phyloP scores from a whole-genome alignment of 2,888 invertebrate genomes.

The Vesta saturnalis region DNA sequence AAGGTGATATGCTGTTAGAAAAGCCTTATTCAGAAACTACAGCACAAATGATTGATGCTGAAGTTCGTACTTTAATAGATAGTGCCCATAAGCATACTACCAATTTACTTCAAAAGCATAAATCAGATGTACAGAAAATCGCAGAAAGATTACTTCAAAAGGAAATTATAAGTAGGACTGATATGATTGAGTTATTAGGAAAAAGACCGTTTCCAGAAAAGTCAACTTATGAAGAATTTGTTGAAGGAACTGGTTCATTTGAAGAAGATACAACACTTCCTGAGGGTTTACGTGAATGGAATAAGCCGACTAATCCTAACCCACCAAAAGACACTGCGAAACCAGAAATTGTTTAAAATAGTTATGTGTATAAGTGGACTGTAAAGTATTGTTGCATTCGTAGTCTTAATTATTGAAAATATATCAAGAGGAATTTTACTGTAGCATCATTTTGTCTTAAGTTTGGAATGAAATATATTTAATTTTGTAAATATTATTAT shows the following conservation, averaged over 20 bases:
- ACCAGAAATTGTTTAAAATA: conserved; percentile 14
- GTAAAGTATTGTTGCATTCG: conserved; percentile 4
- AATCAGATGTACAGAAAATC: conserved; percentile 86
- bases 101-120: conserved; percentile 80
- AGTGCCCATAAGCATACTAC: conserved; percentile 84
- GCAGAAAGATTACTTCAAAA: conserved; percentile 90
- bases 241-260: conserved; percentile 96
- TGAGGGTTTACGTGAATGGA: conserved; percentile 96
- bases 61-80: conserved; percentile 84
- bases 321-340: conserved; percentile 20
- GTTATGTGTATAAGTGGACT: neutral
- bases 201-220: conserved; percentile 97
- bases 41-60: conserved; percentile 93
- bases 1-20: conserved; percentile 91
- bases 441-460: neutral
- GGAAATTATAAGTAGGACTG: conserved; percentile 94
- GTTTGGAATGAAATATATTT: too few species aligned
- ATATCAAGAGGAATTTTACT: neutral
- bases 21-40: conserved; percentile 99
- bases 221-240: conserved; percentile 99
- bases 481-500: too few species aligned
- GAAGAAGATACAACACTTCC: conserved; percentile 97
- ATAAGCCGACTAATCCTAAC: conserved; percentile 69
- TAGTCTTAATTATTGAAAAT: neutral
- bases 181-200: conserved; percentile 97